Percentiles rank a stretch among this genome's conserved stretches.
Evolutionary conservation across 2,113 vertebrate genomes (phyloP).

Genomic region (Nothoprocta pentlandii): DNA sequence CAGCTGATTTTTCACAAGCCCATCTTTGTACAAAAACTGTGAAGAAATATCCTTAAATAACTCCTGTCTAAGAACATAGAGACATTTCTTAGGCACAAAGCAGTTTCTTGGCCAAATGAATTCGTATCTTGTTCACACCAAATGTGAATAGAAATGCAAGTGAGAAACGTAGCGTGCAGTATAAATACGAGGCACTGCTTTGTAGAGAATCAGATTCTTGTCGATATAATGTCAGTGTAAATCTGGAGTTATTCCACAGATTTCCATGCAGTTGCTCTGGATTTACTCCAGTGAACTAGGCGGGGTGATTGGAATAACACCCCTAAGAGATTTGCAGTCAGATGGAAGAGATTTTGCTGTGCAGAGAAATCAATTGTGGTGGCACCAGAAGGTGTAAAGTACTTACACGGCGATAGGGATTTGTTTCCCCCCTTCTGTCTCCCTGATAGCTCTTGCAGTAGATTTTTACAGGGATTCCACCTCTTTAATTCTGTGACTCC

Average conservation of each 20-base stretch:
- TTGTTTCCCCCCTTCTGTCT: background rate
- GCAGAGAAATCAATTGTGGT: background rate
- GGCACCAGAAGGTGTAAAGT: accelerated
- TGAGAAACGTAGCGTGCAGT: background rate
- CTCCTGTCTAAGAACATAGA: background rate
- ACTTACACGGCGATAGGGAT: background rate
- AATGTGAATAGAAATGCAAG: background rate
- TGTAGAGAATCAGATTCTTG: background rate
- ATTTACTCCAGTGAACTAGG: background rate
- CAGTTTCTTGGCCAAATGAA: background rate
- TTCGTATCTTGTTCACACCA: background rate
- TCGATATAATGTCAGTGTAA: background rate
- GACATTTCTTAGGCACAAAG: background rate
- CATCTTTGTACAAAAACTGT: background rate
- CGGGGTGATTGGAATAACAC: background rate
- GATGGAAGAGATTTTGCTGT: background rate
- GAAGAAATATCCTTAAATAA: background rate
- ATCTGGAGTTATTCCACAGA: background rate
- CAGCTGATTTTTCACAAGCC: background rate
- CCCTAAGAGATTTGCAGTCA: background rate
- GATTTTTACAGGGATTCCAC: background rate
- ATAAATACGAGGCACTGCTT: background rate
- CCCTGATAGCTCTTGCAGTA: background rate
- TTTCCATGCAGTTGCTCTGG: background rate
- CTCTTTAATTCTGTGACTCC: background rate